Base-by-base conservation (phyloP, 2,113 vertebrate genomes). In the Perca schrenkii region DNA sequence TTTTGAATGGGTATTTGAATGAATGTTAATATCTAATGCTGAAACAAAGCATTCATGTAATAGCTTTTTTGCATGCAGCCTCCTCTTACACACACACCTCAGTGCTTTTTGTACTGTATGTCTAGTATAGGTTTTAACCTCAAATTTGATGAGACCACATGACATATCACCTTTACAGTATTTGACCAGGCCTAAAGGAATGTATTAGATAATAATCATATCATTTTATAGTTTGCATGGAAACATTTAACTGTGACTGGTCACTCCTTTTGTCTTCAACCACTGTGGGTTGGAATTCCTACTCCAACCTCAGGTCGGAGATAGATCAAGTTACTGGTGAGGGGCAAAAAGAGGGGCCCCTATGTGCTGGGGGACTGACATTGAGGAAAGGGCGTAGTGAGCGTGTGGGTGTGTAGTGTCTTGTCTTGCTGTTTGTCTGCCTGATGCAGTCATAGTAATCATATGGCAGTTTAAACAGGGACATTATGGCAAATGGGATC, bases 291-390 rank as follows among this genome's bases (percentile, higher is more conserved):
- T 72, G 47, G 74, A 75, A 80, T 86, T 89, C 77, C 74, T 81
- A 10, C 67, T 70, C 62, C 60, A 77, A 93, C 90, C 77, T 84
- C 67, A 58, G 88, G 69, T 87, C 74, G 4, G 77, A 81, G 77
- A 56, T 60, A 60, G 85, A 90, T 93, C 91, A 74, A 64, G 21
- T 94, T 93, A 91, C 93, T 28, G 53, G 79, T 72, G 63, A 87
- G 81, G 84, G 87, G 84, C 77, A 78, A 60, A 52, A 66, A 75
- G 79, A 87, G 89, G 72, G 84, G 43, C 81, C 87, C 80, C 74
- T 64, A 22, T 68, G 52, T 77, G 66, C 72, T 64, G 60, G 63
- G 43, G 46, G 66, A 74, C 84, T 77, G 77, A 86, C 89, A 75
- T 82, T 81, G 36, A 81, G 62, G 31, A 75, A 88, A 81, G 72